Conservation (phyloP, 2,888 invertebrate genomes). For the Ceraclea dissimilis region DNA sequence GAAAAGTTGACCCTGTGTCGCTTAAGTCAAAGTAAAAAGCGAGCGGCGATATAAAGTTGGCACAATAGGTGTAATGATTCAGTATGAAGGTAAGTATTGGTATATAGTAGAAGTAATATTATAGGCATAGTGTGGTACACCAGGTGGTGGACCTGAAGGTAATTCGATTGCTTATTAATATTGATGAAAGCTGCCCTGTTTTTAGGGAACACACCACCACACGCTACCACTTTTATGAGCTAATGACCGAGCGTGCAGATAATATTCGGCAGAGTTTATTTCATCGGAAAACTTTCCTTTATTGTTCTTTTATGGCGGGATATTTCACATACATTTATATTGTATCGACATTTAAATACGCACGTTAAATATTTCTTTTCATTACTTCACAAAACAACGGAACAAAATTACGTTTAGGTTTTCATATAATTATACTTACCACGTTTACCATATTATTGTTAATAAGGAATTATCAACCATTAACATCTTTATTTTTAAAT, state of each 20-base stretch:
- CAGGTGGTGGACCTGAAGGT: conserved; percentile 20
- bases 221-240: conserved; percentile 25
- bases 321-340: conserved; percentile 4
- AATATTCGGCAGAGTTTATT: conserved; percentile 20
- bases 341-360: not conserved
- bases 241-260: conserved; percentile 25
- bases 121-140: no score
- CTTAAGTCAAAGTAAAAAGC: no score
- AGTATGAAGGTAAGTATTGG: no score
- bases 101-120: no score
- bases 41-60: no score
- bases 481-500: no score
- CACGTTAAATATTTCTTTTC: not conserved
- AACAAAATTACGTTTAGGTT: no score
- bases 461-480: no score
- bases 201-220: conserved; percentile 17
- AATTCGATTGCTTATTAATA: conserved; percentile 25
- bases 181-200: conserved; percentile 24
- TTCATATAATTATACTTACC: no score
- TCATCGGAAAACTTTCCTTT: conserved; percentile 10
- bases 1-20: no score
- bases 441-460: no score
- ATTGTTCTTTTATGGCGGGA: conserved; percentile 20
- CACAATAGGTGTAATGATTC: no score
- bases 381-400: not conserved